A percentile compares a stretch with the other conserved stretches of the same genome.
phyloP scores from a whole-genome alignment of 2,888 invertebrate genomes.

The Caprella mutica region DNA sequence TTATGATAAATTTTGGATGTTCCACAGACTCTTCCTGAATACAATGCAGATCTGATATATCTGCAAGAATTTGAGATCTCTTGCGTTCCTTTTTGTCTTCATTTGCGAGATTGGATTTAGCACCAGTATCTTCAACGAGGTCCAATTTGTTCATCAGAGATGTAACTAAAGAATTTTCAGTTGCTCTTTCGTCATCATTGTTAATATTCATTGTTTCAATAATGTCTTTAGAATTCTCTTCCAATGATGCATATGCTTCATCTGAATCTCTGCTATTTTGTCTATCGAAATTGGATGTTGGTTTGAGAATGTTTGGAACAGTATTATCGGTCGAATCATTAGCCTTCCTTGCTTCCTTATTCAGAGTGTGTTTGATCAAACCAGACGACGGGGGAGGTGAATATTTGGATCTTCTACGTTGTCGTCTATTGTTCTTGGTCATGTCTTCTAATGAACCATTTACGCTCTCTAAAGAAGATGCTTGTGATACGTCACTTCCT shows the following conservation, averaged over 20 bases:
- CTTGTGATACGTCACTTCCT: conserved; percentile 28
- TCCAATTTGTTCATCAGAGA: too few relatives aligned
- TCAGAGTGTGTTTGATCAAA: conserved; percentile 8
- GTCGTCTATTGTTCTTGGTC: neutral
- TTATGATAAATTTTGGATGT: too few relatives aligned
- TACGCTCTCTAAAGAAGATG: conserved; percentile 32
- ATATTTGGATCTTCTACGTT: conserved; percentile 5
- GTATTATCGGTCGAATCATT: neutral
- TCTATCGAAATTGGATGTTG: conserved; percentile 6
- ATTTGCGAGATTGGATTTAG: too few relatives aligned
- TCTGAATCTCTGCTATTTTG: conserved; percentile 18
- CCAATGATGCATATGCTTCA: conserved; percentile 30
- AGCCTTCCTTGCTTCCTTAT: neutral
- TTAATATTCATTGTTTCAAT: neutral
- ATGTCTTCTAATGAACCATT: conserved; percentile 21
- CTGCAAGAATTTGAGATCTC: conserved; percentile 1
- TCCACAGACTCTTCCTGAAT: conserved; percentile 21
- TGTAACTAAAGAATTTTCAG: too few relatives aligned
- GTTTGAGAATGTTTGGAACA: conserved; percentile 13
- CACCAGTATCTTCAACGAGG: neutral
- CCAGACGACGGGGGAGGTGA: neutral
- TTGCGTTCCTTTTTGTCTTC: neutral
- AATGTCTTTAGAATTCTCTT: conserved; percentile 15
- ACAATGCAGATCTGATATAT: conserved; percentile 14
- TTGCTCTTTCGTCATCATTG: conserved; percentile 3